Conservation (phyloP, 64 coral and sea anemone species). For the Pachyseris speciosa region DNA sequence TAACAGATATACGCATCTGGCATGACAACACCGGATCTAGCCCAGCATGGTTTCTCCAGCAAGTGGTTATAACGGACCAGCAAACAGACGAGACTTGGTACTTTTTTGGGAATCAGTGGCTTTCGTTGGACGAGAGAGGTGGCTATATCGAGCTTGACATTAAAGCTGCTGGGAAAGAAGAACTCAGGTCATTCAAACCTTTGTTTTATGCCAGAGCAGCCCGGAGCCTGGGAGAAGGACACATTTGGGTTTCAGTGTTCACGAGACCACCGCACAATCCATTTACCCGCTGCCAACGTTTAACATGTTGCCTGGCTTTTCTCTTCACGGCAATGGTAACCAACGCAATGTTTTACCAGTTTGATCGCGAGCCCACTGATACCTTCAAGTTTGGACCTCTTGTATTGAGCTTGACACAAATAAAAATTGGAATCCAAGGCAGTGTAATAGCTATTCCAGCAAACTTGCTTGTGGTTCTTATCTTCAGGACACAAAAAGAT, state of each 20-base stretch:
- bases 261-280: too few relatives aligned
- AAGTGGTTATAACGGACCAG: constrained; percentile 40
- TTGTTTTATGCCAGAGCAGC: constrained; percentile 39
- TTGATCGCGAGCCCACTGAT: too few relatives aligned
- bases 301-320: constrained; percentile 34
- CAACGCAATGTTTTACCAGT: too few relatives aligned
- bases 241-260: constrained; percentile 61
- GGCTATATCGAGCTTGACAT: constrained; percentile 45
- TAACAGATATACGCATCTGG: constrained; percentile 42
- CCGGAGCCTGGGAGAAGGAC: constrained; percentile 35
- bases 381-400: too few relatives aligned
- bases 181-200: constrained; percentile 36
- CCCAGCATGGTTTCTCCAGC: too few relatives aligned
- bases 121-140: constrained; percentile 50
- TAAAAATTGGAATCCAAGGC: too few relatives aligned
- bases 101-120: constrained; percentile 59
- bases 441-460: constrained; percentile 58
- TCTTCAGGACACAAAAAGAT: constrained; percentile 44
- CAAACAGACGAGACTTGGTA: constrained; percentile 39
- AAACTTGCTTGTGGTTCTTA: constrained; percentile 42
- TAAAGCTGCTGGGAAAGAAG: constrained; percentile 1
- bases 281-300: too few relatives aligned
- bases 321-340: constrained; percentile 59
- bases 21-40: constrained; percentile 55
- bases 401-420: too few relatives aligned